Evolutionary conservation across 2,113 vertebrate species (phyloP), one percentile per base, ranked within the genome.

Genomic region (Lepidothrix coronata): DNA sequence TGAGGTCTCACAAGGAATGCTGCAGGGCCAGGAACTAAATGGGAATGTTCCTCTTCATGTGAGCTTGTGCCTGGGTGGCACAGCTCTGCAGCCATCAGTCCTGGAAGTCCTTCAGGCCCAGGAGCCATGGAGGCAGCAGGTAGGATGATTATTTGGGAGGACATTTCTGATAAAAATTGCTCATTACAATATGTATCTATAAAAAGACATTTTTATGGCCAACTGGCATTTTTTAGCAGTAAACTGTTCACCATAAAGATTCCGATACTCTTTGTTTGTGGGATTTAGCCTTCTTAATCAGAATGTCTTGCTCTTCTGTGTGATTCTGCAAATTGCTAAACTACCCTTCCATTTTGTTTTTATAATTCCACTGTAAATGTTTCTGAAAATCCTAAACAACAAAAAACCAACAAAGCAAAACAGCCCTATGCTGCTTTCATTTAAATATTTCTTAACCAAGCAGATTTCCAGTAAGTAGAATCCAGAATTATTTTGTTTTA

Each of bases 401-500:
- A 91, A 81, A 93, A 87, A 93, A 33, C 65, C 76, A 92, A 81
- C 83, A 84, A 84, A 87, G 52, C 63, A 86, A 93, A 95, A 58
- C 81, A 90, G 43, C 48, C 22, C 44, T 52, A 5, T 39, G 79
- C 61, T 72, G 43, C 89, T 94, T 96, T 93, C 83, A 76, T 96
- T 88, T 89, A 75, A 96, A 76, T 83, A 48, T 92, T 93, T 93
- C 83, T 93, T 86, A 84, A 91, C 61, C 52, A 66, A 83, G 76
- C 44, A 93, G 68, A 86, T 92, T 96, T 95, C 79, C 95, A 81
- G 68, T 75, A 93, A 95, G 83, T 33, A 81, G 76, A 89, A 94
- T 86, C 35, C 65, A 93, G 68, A 81, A 75, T 86, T 73, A 78
- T 89, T 96, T 95, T 92, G 89, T 84, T 96, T 95, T 78, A 93